Evolutionary conservation across 1,140 invertebrate species (phyloP), one percentile per base, ranked within the genome.

Genomic region (Drepana arcuata): DNA sequence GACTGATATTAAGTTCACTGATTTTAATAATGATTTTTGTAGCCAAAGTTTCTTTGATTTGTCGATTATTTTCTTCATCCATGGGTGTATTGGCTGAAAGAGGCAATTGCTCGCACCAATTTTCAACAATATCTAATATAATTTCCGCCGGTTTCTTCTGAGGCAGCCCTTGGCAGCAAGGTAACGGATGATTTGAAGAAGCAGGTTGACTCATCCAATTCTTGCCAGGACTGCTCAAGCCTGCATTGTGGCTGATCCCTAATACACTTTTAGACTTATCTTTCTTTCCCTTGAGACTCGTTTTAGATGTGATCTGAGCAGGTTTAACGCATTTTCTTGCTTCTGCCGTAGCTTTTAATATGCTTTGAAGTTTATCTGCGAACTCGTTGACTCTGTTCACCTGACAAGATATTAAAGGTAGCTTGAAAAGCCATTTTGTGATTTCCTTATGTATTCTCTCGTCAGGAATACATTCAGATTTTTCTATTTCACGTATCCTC

Each of bases 11-110:
- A 6, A 68, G 36, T 52, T 68, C 52, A 29, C 50, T 55, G 11
- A 68, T 51, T 49, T 60, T 62, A 12, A 59, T 62, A n/a, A 65
- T 43, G 9, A 70, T 56, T 55, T 55, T 62, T 6, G 52, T 48
- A 9, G 35, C 16, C 24, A 60, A 14, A 14, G 57, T 37, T 7
- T 60, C 48, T 41, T 49, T 67, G 0, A 21, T 18, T 28, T 50
- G 18, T 51, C 1, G 25, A 24, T 29, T 36, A 24, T 29, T 36
- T 25, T 27, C 38, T 33, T 29, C 30, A 13, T 59, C 45, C 39
- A 47, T 26, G 10, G 24, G 11, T 16, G 27, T 47, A 10, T 39
- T 41, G 7, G 32, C 34, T 12, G 26, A 18, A 9, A 70, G 13
- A 1, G 53, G 51, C 15, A 71, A 18, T 27, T 48, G 14, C 16